Conservation (phyloP, 2,797 vertebrate genomes). For the Enteromius treurensis region DNA sequence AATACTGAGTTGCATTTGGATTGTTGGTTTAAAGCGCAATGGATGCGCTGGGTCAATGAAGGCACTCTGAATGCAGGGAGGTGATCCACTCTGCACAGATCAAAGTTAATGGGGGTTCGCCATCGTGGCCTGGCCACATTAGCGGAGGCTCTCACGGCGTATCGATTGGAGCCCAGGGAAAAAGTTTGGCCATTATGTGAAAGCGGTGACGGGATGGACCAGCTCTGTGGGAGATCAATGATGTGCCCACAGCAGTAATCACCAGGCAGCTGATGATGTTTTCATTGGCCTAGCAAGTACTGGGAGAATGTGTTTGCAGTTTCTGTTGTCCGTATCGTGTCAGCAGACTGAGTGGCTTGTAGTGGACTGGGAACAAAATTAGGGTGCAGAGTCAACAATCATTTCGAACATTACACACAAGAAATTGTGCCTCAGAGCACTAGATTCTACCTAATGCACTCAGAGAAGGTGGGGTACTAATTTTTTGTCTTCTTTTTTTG, state of each 20-base stretch:
- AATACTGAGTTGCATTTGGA: constrained; percentile 59
- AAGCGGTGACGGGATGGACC: constrained; percentile 74
- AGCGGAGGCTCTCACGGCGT: constrained; percentile 66
- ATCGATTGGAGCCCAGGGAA: constrained; percentile 78
- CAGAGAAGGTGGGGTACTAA: constrained; percentile 1
- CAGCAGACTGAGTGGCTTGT: constrained; percentile 41
- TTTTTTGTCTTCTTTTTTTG: constrained; percentile 2
- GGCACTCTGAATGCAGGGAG: constrained; percentile 50
- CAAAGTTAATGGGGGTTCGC: constrained; percentile 64
- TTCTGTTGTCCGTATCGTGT: constrained; percentile 41
- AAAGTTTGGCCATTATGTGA: constrained; percentile 79
- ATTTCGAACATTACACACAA: constrained; percentile 22
- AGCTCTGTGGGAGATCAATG: constrained; percentile 77
- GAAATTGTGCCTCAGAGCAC: constrained; percentile 24
- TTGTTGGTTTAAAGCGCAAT: constrained; percentile 21
- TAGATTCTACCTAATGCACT: constrained; percentile 6
- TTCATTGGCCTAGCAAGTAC: constrained; percentile 72
- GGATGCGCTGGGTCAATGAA: constrained; percentile 50
- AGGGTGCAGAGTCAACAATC: constrained; percentile 32
- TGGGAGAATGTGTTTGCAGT: constrained; percentile 57
- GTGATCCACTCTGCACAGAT: constrained; percentile 60
- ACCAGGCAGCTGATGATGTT: constrained; percentile 75
- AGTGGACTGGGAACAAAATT: constrained; percentile 32
- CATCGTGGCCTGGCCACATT: constrained; percentile 61
- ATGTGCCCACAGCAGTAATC: constrained; percentile 77